Base-by-base conservation (phyloP, 2,113 vertebrate genomes). In the Hippoglossus stenolepis region DNA sequence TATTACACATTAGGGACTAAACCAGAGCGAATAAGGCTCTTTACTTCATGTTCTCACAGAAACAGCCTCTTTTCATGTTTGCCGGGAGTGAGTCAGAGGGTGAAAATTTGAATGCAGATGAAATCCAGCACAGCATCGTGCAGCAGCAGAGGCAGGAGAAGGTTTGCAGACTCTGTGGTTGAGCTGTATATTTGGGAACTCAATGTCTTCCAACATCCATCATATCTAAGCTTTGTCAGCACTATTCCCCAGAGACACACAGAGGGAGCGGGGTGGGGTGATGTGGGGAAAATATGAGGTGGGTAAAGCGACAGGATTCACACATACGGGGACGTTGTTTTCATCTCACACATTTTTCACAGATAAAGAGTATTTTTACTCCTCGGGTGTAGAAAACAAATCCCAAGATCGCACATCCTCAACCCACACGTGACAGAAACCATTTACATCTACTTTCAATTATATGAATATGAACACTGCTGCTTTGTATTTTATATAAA, bases 131-230 rank as follows among this genome's bases (percentile, higher is more conserved):
- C 35, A 38, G 35, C 35, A 38, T 38, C 35, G 31, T 35, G 76
- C 1, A 24, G 75, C 65, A 10, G 61, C 15, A 49, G 75, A 80
- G 65, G 38, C 58, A n/a, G 79, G 31, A 38, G 72, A 65, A 11
- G 1, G 73, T 26, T 49, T n/a, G 58, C 2, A 6, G 64, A 23
- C 66, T 45, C 62, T 49, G n/a, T 69, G 40, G 40, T 13, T 43
- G 40, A 58, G 54, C 75, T 77, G 77, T 45, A 77, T 89, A 75
- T 89, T 83, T 85, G 77, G 75, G 80, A 79, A 87, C 66, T 80
- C 70, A 43, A n/a, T 77, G 80, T 87, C 88, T 82, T 75, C 53
- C 64, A 82, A 49, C 85, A 90, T 91, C 87, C 84, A 85, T 91
- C 90, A 89, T 71, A 88, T 68, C 43, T 75, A 35, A 64, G 80